Percentiles rank a stretch among this genome's conserved stretches.
Evolutionary conservation across 2,888 invertebrate genomes (phyloP).

Genomic region (Lochmaea capreae): DNA sequence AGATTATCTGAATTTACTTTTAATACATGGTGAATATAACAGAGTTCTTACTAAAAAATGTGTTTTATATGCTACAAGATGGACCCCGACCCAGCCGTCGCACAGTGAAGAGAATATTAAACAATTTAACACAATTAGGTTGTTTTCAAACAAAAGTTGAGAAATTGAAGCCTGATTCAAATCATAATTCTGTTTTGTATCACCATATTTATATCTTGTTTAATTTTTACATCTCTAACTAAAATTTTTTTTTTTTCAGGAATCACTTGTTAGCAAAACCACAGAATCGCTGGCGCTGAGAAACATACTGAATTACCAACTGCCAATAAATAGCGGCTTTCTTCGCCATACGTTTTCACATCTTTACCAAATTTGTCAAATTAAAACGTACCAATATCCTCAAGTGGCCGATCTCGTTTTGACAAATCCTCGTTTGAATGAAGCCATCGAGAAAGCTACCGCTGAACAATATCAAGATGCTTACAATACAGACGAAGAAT

Average conservation of each 20-base stretch:
- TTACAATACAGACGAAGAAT: constrained; percentile 61
- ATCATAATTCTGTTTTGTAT: too few species aligned
- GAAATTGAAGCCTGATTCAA: too few species aligned
- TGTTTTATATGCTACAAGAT: too few species aligned
- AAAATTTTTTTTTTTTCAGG: constrained; percentile 64
- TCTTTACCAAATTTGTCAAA: constrained; percentile 74
- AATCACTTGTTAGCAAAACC: constrained; percentile 71
- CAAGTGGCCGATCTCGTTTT: constrained; percentile 73
- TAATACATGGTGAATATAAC: too few species aligned
- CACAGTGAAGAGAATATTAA: too few species aligned
- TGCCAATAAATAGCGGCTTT: constrained; percentile 69
- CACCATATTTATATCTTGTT: not conserved
- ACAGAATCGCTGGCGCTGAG: constrained; percentile 68
- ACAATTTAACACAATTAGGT: too few species aligned
- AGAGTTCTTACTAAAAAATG: too few species aligned
- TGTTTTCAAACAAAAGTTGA: too few species aligned
- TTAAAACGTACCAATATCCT: constrained; percentile 76
- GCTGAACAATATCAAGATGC: constrained; percentile 64
- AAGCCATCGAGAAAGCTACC: constrained; percentile 79
- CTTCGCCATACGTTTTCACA: constrained; percentile 73
- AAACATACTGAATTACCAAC: constrained; percentile 72
- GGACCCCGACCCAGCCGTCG: too few species aligned
- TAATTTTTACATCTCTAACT: not conserved
- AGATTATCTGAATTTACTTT: too few species aligned
- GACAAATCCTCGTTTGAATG: constrained; percentile 77